These are phyloP conservation scores for Carassius gibelio DNA, from an alignment of 2,113 vertebrate species.

Conservation along the genomic window DNA sequence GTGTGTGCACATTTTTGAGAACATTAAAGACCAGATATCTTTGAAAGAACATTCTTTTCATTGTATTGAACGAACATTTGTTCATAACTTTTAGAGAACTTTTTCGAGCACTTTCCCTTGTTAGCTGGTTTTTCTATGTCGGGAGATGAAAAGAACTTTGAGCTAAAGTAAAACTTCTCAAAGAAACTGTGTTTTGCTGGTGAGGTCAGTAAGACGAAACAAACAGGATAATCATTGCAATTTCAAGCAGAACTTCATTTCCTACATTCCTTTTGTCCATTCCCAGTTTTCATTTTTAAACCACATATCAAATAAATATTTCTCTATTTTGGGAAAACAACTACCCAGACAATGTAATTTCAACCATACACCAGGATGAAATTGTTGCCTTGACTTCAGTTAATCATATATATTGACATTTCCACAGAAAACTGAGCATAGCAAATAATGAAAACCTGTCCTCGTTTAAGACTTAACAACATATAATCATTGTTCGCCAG, in stretches of 20 bases:
- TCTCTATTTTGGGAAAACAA: constrained; percentile 22
- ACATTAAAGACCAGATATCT: too few relatives aligned
- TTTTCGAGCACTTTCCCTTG: too few relatives aligned
- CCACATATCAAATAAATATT: not conserved
- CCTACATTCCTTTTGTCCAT: not conserved
- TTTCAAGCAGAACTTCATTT: not conserved
- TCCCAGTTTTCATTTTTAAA: not conserved
- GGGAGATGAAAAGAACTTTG: not conserved
- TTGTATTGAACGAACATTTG: too few relatives aligned
- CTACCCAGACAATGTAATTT: constrained; percentile 37
- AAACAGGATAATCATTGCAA: not conserved
- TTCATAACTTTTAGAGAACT: not conserved
- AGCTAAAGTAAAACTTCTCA: not conserved
- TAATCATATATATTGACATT: constrained; percentile 48
- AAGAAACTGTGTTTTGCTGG: not conserved
- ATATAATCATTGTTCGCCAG: constrained; percentile 42
- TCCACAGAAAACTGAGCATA: constrained; percentile 37
- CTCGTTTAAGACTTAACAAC: not conserved
- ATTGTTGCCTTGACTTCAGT: constrained; percentile 45
- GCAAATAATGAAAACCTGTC: constrained; percentile 46
- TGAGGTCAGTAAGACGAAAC: not conserved
- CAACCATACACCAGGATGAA: constrained; percentile 45
- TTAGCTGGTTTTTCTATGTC: not conserved
- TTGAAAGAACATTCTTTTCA: too few relatives aligned
- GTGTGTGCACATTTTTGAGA: too few relatives aligned